Conservation (phyloP, 2,888 invertebrate species). For the Lapara coniferarum region DNA sequence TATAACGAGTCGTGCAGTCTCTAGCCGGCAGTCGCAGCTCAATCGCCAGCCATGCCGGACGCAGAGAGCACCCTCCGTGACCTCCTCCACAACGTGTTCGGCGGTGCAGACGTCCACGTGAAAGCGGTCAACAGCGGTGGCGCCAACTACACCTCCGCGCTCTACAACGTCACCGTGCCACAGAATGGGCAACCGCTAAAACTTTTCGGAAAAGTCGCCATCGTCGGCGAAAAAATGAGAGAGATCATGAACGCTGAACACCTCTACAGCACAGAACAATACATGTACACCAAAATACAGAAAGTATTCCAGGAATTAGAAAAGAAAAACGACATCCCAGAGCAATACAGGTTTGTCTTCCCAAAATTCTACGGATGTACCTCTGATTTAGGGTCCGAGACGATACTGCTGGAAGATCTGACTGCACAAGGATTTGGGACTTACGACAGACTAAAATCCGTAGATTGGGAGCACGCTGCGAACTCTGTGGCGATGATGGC, state of each 20-base stretch:
- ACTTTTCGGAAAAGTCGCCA: conserved; percentile 61
- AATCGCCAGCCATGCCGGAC: conserved; percentile 6
- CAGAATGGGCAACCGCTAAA: conserved; percentile 40
- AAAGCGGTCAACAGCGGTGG: conserved; percentile 44
- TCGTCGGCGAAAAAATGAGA: conserved; percentile 51
- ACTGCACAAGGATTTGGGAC: conserved; percentile 49
- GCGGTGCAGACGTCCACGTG: conserved; percentile 33
- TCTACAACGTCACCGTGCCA: conserved; percentile 42
- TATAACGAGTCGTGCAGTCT: neutral
- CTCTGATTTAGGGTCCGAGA: conserved; percentile 47
- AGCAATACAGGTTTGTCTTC: conserved; percentile 48
- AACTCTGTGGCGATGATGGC: conserved; percentile 57
- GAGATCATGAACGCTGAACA: conserved; percentile 32
- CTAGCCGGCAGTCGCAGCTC: conserved; percentile 1
- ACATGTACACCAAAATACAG: conserved; percentile 51
- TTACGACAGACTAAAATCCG: conserved; percentile 53
- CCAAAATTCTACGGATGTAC: conserved; percentile 56
- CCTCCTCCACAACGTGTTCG: conserved; percentile 1
- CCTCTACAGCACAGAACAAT: conserved; percentile 53
- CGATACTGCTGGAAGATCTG: conserved; percentile 64
- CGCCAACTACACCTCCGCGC: conserved; percentile 51
- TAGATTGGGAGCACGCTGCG: conserved; percentile 62
- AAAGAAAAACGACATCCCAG: conserved; percentile 43
- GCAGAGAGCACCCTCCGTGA: conserved; percentile 10
- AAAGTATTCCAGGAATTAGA: conserved; percentile 51